Conservation (phyloP, 2,797 vertebrate genomes). For the Buphagus erythrorhynchus region DNA sequence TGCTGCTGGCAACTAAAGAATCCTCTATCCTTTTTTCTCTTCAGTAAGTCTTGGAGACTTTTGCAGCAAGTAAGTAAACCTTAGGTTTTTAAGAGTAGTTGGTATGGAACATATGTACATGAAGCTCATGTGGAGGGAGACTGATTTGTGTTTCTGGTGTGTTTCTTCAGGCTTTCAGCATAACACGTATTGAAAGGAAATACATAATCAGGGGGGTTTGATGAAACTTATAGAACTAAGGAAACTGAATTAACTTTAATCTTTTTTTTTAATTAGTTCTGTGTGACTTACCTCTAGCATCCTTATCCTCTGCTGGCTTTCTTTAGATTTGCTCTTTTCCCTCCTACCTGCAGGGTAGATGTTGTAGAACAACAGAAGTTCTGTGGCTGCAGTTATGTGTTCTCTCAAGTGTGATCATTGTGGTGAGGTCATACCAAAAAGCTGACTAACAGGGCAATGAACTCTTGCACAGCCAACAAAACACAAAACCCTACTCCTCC, state of each 20-base stretch:
- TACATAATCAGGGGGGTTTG: not conserved
- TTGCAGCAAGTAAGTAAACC: not conserved
- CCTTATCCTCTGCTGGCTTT: not conserved
- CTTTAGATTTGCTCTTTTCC: not conserved
- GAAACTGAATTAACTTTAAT: not conserved
- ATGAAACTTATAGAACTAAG: not conserved
- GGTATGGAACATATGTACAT: not conserved
- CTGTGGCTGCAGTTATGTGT: not conserved
- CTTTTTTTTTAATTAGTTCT: not conserved
- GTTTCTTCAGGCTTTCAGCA: not conserved
- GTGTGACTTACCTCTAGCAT: not conserved
- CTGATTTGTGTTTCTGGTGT: not conserved
- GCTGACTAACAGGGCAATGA: slow-evolving; percentile 9
- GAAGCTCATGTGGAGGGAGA: not conserved
- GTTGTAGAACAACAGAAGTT: not conserved
- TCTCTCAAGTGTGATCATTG: not conserved
- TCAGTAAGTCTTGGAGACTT: not conserved
- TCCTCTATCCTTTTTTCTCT: not conserved
- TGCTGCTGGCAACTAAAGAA: not conserved
- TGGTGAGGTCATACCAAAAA: not conserved
- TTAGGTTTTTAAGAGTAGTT: not conserved
- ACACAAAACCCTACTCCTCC: slow-evolving; percentile 2
- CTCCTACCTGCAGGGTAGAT: not conserved
- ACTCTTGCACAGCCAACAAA: not conserved
- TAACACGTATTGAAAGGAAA: not conserved